Evolutionary conservation across 2,113 vertebrate genomes (phyloP).

Genomic region (Danionella cerebrum): DNA sequence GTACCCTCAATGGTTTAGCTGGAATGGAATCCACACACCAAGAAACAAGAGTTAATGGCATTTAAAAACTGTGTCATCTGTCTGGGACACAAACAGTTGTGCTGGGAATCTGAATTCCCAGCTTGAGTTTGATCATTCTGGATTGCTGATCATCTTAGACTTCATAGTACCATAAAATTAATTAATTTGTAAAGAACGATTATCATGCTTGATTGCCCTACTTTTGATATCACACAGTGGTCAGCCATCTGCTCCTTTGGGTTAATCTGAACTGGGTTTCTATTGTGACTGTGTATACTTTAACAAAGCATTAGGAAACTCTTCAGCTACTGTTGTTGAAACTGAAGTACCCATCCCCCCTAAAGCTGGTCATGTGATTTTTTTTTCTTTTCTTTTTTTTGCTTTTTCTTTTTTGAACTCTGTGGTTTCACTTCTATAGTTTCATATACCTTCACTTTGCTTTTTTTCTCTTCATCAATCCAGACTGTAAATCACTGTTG

Average conservation of each 20-base stretch:
- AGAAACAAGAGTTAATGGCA: slow-evolving; percentile 40
- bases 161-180: too few species aligned
- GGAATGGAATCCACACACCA: slow-evolving; percentile 9
- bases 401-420: too few species aligned
- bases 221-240: slow-evolving; percentile 8
- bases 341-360: slow-evolving; percentile 2
- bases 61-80: slow-evolving; percentile 53
- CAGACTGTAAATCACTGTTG: too few species aligned
- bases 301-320: not conserved
- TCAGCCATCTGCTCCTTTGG: not conserved
- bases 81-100: slow-evolving; percentile 42
- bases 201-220: not conserved
- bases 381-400: too few species aligned
- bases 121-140: not conserved
- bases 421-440: slow-evolving; percentile 34
- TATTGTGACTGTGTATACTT: not conserved
- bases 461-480: not conserved
- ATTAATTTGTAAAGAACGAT: too few species aligned
- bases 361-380: slow-evolving; percentile 6
- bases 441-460: slow-evolving; percentile 12
- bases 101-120: not conserved
- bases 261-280: not conserved
- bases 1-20: slow-evolving; percentile 36
- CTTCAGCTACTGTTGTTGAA: not conserved
- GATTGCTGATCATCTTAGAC: not conserved